Base-by-base conservation (phyloP, 2,888 invertebrate species). In the Prostheceraeus crozeri region DNA sequence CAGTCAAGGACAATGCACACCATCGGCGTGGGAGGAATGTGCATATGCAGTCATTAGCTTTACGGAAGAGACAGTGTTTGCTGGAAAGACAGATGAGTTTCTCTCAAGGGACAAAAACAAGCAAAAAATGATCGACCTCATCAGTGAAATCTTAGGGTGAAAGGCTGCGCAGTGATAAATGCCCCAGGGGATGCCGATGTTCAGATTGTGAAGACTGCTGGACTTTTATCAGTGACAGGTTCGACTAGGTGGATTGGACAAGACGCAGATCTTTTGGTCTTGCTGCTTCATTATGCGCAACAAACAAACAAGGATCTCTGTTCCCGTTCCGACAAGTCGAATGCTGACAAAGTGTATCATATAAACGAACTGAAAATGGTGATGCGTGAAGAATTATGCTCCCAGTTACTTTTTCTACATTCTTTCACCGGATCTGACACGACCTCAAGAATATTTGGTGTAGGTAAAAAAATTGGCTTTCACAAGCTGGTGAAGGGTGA, bases 231-330 rank as follows among this genome's bases (percentile, higher is more conserved):
- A 11, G n/a, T 8, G 16, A 19, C 46, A 14, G n/a, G 31, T 48
- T 23, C 61, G 1, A 61, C 61, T 14, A 61, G 60, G 11, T 36
- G 61, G 10, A 56, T 61, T 33, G 60, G 61, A 62, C 60, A 61
- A 33, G 61, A 62, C 52, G 55, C 61, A 10, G 61, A 61, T 62
- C 35, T 61, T 16, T 14, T 61, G 21, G 23, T 59, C 16, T 35
- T 59, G 19, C 27, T 14, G 21, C 21, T n/a, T n/a, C n/a, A n/a
- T n/a, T n/a, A n/a, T n/a, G n/a, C n/a, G n/a, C n/a, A n/a, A n/a
- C n/a, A n/a, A n/a, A n/a, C n/a, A n/a, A 23, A 23, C 8, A 40
- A 40, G 40, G 21, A 14, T 4, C 40, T 40, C 6, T 40, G 21
- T 4, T 40, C 21, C 21, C 40, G 40, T 40, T 40, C 40, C 8